Percentiles rank a stretch among this genome's conserved stretches.
Evolutionary conservation across 2,797 vertebrate genomes (phyloP).

Genomic region (Melanogrammus aeglefinus): DNA sequence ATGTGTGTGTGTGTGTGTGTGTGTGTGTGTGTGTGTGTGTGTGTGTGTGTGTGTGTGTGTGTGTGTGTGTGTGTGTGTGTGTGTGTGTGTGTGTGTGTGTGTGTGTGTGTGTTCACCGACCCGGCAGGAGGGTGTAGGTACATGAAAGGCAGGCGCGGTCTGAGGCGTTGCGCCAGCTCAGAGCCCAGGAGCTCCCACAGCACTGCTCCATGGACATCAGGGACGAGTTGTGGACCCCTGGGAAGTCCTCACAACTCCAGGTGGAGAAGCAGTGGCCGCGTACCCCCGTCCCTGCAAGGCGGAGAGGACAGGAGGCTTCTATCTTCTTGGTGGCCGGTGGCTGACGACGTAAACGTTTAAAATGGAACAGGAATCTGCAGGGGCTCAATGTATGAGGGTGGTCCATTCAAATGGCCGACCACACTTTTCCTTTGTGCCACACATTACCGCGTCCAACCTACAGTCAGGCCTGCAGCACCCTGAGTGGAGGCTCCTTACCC

Average conservation of each 20-base stretch:
- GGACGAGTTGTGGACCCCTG: slow-evolving; percentile 68
- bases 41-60: background rate
- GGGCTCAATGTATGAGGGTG: background rate
- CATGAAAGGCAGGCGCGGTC: slow-evolving; percentile 79
- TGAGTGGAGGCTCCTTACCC: slow-evolving; percentile 56
- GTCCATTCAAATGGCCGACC: background rate
- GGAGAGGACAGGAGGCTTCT: background rate
- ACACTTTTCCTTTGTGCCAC: background rate
- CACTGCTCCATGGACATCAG: slow-evolving; percentile 80
- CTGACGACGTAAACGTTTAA: background rate
- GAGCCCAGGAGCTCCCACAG: slow-evolving; percentile 79
- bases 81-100: background rate
- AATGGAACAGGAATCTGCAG: background rate
- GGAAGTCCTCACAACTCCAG: slow-evolving; percentile 76
- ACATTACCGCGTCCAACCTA: background rate
- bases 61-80: background rate
- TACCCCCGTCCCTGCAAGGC: slow-evolving; percentile 49
- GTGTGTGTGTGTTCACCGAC: slow-evolving; percentile 49
- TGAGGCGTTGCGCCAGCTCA: slow-evolving; percentile 81
- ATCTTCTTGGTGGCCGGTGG: background rate
- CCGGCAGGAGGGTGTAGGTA: slow-evolving; percentile 68
- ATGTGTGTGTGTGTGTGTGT: background rate
- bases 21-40: background rate
- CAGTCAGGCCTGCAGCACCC: background rate
- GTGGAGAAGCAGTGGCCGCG: slow-evolving; percentile 78